Percentiles rank a stretch among this genome's conserved stretches.
These are phyloP conservation scores for Tipula confusa DNA, from an alignment of 2,888 invertebrate species.

Conservation along the genomic window DNA sequence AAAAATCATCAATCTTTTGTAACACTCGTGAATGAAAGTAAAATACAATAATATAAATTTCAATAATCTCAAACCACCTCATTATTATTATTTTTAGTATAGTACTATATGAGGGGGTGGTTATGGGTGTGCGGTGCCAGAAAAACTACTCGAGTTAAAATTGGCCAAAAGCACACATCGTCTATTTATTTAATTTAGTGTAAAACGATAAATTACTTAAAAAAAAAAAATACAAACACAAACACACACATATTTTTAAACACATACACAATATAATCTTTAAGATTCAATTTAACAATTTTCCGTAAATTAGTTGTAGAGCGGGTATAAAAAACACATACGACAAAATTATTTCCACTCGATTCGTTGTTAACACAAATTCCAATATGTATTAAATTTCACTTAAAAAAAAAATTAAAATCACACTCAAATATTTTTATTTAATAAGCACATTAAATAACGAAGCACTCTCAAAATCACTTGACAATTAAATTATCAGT, in stretches of 20 bases:
- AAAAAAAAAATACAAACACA: not conserved
- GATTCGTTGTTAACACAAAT: not conserved
- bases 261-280: not conserved
- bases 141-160: not conserved
- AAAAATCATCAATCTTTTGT: slow-evolving; percentile 4
- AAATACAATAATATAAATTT: not conserved
- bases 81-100: not conserved
- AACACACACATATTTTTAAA: too few relatives aligned
- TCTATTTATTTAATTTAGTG: not conserved
- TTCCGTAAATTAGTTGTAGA: not conserved
- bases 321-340: not conserved
- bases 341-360: not conserved
- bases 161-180: not conserved
- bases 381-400: not conserved
- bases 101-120: not conserved
- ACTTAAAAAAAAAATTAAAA: not conserved
- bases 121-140: not conserved
- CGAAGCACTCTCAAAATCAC: not conserved
- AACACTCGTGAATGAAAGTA: slow-evolving; percentile 15
- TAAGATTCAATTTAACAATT: not conserved
- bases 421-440: not conserved
- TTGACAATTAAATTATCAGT: too few relatives aligned
- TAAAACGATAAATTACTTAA: not conserved
- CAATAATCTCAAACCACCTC: not conserved
- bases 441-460: not conserved